Percentiles rank a stretch among this genome's conserved stretches.
These are phyloP conservation scores for Athalia circularis DNA, from an alignment of 2,888 invertebrate genomes.

Conservation along the genomic window DNA sequence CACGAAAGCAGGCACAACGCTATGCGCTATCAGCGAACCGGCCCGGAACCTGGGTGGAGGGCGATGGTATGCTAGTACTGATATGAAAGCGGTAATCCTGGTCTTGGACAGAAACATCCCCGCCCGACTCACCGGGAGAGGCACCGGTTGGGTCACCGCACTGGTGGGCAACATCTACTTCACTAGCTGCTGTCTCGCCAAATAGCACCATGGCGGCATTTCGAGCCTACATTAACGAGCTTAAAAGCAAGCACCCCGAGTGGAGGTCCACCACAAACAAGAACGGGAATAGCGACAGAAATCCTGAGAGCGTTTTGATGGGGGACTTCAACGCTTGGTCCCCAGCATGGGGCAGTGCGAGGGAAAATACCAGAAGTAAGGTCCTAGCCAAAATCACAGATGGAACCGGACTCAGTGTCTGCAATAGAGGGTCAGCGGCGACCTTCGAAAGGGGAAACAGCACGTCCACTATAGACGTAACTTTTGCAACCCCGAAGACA, in stretches of 20 bases:
- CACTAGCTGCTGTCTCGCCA: neutral
- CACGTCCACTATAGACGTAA: neutral
- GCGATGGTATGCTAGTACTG: conserved; percentile 2
- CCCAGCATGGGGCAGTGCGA: neutral
- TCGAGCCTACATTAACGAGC: neutral
- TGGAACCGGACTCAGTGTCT: neutral
- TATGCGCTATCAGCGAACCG: neutral
- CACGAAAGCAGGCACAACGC: neutral
- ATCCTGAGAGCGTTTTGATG: neutral
- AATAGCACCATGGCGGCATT: neutral
- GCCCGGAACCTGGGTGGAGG: conserved; percentile 2
- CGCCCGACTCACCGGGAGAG: neutral
- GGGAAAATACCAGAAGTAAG: conserved; percentile 1
- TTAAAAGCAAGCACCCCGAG: neutral
- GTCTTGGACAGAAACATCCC: neutral
- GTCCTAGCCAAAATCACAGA: neutral
- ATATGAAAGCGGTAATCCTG: neutral
- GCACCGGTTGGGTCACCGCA: neutral
- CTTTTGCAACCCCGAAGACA: neutral
- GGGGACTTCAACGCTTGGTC: conserved; percentile 17
- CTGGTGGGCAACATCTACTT: neutral
- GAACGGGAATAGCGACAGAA: neutral
- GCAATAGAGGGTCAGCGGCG: neutral
- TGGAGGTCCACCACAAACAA: neutral
- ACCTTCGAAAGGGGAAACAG: neutral